Percentiles rank a stretch among this genome's conserved stretches.
These are phyloP conservation scores for Cynoglossus semilaevis DNA, from an alignment of 2,113 vertebrate species.

Conservation along the genomic window DNA sequence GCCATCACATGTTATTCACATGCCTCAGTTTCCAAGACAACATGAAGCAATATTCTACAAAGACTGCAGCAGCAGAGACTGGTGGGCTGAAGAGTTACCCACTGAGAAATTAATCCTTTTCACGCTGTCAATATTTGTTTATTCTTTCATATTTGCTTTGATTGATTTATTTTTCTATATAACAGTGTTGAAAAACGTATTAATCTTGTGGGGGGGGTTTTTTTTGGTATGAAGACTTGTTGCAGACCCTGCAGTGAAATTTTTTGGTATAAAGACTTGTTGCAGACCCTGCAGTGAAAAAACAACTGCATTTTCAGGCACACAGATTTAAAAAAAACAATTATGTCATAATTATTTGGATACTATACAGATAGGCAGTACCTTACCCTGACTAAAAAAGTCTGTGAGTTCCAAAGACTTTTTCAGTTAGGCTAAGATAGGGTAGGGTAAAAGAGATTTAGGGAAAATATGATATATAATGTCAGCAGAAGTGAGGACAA, in stretches of 20 bases:
- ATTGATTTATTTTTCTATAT: slow-evolving; percentile 3
- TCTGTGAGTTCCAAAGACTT: too few relatives aligned
- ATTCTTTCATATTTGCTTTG: background rate
- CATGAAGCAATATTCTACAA: slow-evolving; percentile 6
- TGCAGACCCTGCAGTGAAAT: background rate
- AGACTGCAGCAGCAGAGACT: background rate
- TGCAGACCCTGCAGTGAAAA: too few relatives aligned
- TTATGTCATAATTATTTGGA: too few relatives aligned
- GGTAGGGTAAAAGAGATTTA: too few relatives aligned
- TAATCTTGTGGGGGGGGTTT: background rate
- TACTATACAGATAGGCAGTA: too few relatives aligned
- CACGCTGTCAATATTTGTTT: background rate
- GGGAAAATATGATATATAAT: too few relatives aligned
- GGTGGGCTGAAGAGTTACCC: background rate
- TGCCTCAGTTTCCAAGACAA: slow-evolving; percentile 11
- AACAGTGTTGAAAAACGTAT: background rate
- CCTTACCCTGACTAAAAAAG: too few relatives aligned
- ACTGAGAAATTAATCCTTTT: background rate
- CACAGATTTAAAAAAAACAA: too few relatives aligned
- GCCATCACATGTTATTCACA: slow-evolving; percentile 1
- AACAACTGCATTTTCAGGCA: too few relatives aligned
- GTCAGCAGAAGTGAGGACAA: too few relatives aligned
- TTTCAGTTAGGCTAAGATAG: too few relatives aligned
- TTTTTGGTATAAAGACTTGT: background rate
- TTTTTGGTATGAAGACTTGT: background rate